phyloP scores from a whole-genome alignment of 2,113 vertebrate genomes.

The Nothobranchius furzeri region DNA sequence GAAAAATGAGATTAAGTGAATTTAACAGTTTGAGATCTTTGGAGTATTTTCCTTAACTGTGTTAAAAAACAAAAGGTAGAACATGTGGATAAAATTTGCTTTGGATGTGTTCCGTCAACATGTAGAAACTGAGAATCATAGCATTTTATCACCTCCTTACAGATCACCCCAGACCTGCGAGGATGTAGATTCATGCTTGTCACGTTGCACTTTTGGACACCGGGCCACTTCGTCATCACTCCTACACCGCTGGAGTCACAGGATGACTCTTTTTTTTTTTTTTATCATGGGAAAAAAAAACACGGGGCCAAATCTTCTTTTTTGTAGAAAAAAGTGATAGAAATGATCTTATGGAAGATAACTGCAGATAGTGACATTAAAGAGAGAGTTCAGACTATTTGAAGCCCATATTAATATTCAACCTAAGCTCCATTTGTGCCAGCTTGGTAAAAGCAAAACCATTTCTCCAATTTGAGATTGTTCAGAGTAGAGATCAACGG shows the following conservation, averaged over 20 bases:
- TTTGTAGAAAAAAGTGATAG: constrained; percentile 36
- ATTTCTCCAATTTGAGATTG: too few relatives aligned
- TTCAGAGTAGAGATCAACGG: too few relatives aligned
- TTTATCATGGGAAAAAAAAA: not conserved
- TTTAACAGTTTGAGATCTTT: constrained; percentile 26
- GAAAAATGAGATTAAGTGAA: too few relatives aligned
- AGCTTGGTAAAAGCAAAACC: too few relatives aligned
- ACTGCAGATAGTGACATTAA: constrained; percentile 63
- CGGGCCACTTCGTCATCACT: constrained; percentile 27
- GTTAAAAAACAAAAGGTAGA: constrained; percentile 53
- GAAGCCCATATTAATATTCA: not conserved
- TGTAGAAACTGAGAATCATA: constrained; percentile 57
- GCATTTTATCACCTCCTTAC: constrained; percentile 55
- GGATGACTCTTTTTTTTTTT: constrained; percentile 7
- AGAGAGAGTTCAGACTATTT: not conserved
- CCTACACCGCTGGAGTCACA: constrained; percentile 27
- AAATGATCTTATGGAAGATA: constrained; percentile 31
- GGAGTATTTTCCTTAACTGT: constrained; percentile 35
- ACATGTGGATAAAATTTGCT: constrained; percentile 51
- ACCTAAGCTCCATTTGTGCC: too few relatives aligned
- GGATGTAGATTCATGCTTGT: constrained; percentile 43
- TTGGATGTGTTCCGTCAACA: constrained; percentile 39
- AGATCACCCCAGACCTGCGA: constrained; percentile 37
- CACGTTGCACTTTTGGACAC: constrained; percentile 69
- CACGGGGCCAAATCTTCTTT: constrained; percentile 47